Evolutionary conservation across 2,113 vertebrate genomes (phyloP), one percentile per base, ranked within the genome.

Genomic region (Saiga tatarica): DNA sequence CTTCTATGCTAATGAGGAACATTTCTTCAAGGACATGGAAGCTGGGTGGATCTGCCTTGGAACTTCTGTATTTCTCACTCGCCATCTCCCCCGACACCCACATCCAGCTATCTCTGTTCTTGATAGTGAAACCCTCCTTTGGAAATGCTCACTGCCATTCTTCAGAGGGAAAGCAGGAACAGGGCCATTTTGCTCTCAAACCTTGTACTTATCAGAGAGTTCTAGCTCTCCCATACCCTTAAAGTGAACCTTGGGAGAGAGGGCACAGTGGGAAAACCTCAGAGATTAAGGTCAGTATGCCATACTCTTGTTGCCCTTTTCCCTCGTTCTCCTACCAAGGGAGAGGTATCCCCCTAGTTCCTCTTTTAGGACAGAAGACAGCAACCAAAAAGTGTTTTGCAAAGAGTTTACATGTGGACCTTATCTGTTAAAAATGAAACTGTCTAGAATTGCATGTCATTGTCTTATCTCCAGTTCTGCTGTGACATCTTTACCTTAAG

Each of bases 21-120:
- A 47, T 1, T 67, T 91, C 64, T 85, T 91, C 4, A 87, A 78
- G 42, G 50, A 53, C 42, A 10, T 12, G n/a, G 33, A 52, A 87
- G 7, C 26, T 19, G 17, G 17, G 15, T 59, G 28, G n/a, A 21
- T 7, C 26, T 89, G 2, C 28, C 19, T 36, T 33, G 12, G 14
- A 79, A 14, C 33, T 47, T 6, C 13, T 26, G 4, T 74, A 3
- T 21, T 9, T 85, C 33, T 47, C 55, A 26, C n/a, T 4, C 0
- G 3, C 10, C n/a, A 71, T 39, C 67, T 19, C 17, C 4, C 2
- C 1, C 8, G 0, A 2, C 3, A 2, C 28, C 26, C 6, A 21
- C 10, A 42, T 42, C n/a, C 21, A 16, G 16, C 6, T 14, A 39
- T 62, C 16, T 9, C 23, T 86, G 2, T 76, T 33, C 42, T 53